Evolutionary conservation across 2,888 invertebrate species (phyloP).

Genomic region (Odontomyia ornata): DNA sequence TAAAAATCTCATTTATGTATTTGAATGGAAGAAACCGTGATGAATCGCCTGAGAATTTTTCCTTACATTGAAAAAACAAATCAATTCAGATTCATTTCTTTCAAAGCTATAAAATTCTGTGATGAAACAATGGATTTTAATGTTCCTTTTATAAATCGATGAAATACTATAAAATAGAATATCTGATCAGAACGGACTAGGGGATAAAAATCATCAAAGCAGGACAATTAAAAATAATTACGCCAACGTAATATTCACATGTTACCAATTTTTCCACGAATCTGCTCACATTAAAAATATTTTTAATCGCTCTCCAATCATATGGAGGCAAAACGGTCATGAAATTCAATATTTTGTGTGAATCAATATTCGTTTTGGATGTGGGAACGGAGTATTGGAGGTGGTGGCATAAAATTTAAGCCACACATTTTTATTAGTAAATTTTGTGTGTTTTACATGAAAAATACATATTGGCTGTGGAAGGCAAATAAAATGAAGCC

Average conservation of each 20-base stretch:
- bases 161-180: slow-evolving; percentile 4
- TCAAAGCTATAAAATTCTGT: slow-evolving; percentile 1
- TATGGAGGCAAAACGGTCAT: slow-evolving; percentile 31
- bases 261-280: slow-evolving; percentile 20
- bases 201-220: not conserved
- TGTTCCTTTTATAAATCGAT: slow-evolving; percentile 22
- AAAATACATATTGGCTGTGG: slow-evolving; percentile 21
- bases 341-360: slow-evolving; percentile 41
- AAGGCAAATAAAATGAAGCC: not conserved
- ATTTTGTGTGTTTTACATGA: slow-evolving; percentile 3
- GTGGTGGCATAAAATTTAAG: not conserved
- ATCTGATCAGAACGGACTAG: not conserved
- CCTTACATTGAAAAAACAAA: not conserved
- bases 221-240: slow-evolving; percentile 32
- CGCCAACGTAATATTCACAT: slow-evolving; percentile 34
- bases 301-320: slow-evolving; percentile 31
- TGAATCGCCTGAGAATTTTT: slow-evolving; percentile 5
- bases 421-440: slow-evolving; percentile 19
- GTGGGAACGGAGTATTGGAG: not conserved
- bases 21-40: not conserved
- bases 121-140: slow-evolving; percentile 19
- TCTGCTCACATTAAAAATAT: slow-evolving; percentile 29
- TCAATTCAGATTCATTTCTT: slow-evolving; percentile 20
- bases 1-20: not conserved
- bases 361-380: not conserved